Evolutionary conservation across 2,797 vertebrate species (phyloP), one percentile per base, ranked within the genome.

Genomic region (Chaetodon trifasciatus): DNA sequence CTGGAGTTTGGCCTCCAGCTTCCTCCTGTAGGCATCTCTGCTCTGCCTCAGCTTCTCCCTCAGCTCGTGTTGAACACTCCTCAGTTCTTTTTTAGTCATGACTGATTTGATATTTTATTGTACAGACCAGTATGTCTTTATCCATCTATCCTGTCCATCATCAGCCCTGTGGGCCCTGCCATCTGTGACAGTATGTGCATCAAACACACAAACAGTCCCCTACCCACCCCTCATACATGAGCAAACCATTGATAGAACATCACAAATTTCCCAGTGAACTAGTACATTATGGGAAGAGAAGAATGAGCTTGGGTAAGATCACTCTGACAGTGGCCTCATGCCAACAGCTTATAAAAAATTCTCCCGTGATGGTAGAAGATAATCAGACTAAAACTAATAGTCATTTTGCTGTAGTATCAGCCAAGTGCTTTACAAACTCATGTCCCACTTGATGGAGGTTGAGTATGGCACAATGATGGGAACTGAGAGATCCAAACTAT

Each of bases 301-400:
- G 17, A 60, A 53, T 55, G 24, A 53, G 37, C 49, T 76, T 10
- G 5, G 57, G 35, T 72, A 61, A 21, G 15, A 62, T 55, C 32
- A 46, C 60, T 65, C 61, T 66, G 40, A 79, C 40, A 49, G 7
- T 50, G 24, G 32, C 53, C 72, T n/a, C 5, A 32, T 21, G n/a
- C 55, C 60, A 76, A 21, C 39, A 66, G 39, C 71, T 79, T 28
- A 68, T 77, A 49, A 70, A 82, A 82, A 61, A 64, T 53, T 76
- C 23, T 61, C 40, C 40, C 3, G 40, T 40, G 40, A 40, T 40
- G 40, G 40, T 40, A 40, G 53, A 39, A 61, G 69, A 83, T 77
- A 62, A 82, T 76, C 70, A 58, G 57, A 76, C 39, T 61, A 68
- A 87, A 81, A 71, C 75, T 72, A 77, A 89, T 81, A 49, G 68